Base-by-base conservation (phyloP, 2,888 invertebrate genomes). In the Azorinus chamasolen region DNA sequence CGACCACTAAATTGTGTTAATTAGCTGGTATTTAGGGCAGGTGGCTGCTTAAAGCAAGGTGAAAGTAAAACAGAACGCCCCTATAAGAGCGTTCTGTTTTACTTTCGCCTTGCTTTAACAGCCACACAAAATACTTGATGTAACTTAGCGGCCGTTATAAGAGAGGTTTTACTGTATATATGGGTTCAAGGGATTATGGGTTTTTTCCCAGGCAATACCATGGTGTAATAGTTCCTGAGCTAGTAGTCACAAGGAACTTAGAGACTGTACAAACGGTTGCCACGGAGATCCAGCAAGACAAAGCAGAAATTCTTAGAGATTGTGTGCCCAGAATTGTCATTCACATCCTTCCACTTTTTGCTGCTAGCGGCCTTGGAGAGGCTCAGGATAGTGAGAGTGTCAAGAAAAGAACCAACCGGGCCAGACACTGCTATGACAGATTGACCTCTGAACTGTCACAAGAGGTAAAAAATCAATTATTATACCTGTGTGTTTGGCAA, bases 321-420 rank as follows among this genome's bases (percentile, higher is more conserved):
- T 87, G 87, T 74, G 66, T 91, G 3, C 88, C 91, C 1, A 70
- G 55, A 18, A 76, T 88, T 24, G 78, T 91, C 24, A 85, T 90
- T 14, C 88, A 91, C 63, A 89, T 92, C 48, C 83, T 92, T 64
- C 92, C 92, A 4, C 63, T 85, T 66, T 91, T 90, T 84, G 91
- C 91, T 16, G 85, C 80, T 37, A 79, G 80, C 45, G 80, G 77
- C 45, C 68, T 76, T 24, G 59, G 39, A 0, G 75, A 83, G 37
- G 22, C 48, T 14, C 37, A 69, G 1, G 55, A 50, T 3, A 83
- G 83, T 32, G 68, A 73, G 18, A 54, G 41, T 12, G 63, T 86
- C 8, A 83, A 79, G 69, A 83, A 75, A 20, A 55, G 75, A 45
- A 66, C 81, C 5, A 54, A 58, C 16, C 79, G 83, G 14, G 89